Conservation (phyloP, 2,888 invertebrate species). For the Lamellibrachia columna region DNA sequence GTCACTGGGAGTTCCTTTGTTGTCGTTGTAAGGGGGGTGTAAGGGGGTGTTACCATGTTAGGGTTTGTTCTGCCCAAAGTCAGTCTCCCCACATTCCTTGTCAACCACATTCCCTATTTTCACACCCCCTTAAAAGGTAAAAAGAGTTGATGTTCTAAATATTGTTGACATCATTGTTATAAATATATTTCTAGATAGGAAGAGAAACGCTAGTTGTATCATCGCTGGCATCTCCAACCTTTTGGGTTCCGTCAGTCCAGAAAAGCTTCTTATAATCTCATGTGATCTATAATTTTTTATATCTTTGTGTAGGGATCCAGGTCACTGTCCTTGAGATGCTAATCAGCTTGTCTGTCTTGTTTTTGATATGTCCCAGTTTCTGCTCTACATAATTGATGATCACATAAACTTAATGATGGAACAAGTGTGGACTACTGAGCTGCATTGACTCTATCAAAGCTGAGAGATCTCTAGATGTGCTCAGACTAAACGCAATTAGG, state of each 20-base stretch:
- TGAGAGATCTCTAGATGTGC: neutral
- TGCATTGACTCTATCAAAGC: slow-evolving; percentile 4
- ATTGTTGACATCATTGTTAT: neutral
- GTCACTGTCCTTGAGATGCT: neutral
- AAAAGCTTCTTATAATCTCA: neutral
- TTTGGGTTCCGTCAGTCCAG: neutral
- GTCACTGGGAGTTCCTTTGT: neutral
- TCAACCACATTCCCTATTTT: neutral
- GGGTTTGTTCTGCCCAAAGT: neutral
- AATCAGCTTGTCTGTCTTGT: neutral
- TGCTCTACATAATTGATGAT: neutral
- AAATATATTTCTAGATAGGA: neutral
- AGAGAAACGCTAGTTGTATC: neutral
- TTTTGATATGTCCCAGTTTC: neutral
- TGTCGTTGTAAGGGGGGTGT: neutral
- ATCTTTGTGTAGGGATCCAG: neutral
- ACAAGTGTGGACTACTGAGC: neutral
- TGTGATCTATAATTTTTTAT: neutral
- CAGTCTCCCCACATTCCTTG: neutral
- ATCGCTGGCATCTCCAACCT: neutral
- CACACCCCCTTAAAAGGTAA: neutral
- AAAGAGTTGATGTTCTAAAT: neutral
- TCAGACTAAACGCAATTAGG: neutral
- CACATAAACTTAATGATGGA: neutral
- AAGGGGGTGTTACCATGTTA: neutral